Evolutionary conservation across 2,888 invertebrate genomes (phyloP), one percentile per base, ranked within the genome.

Genomic region (Herminia tarsipennalis): DNA sequence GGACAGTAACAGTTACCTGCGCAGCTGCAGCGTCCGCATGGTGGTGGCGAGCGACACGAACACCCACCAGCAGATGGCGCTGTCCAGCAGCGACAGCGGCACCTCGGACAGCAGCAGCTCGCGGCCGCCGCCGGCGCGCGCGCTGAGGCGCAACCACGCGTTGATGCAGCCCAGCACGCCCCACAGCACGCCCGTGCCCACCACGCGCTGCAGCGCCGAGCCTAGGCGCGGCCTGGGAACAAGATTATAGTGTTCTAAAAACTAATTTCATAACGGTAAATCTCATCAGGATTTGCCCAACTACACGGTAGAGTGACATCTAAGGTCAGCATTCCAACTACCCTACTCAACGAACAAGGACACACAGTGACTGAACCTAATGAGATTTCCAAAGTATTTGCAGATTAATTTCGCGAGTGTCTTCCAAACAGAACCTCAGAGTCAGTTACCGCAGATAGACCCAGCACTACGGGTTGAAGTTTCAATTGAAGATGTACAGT

Each of bases 61-160:
- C 66, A 98, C 97, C 98, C 98, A 98, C 97, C 98, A 98, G 77
- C 97, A 98, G 74, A 98, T 96, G 76, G 96, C 94, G 75, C 95
- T 93, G 86, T 97, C 98, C 17, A 97, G 87, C 22, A 98, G 93
- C 16, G 98, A 97, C 45, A 98, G 91, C 9, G 98, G 98, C 54
- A 98, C 95, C 55, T 95, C 95, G 0, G 97, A 96, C 38, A 98
- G 93, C 49, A 98, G 75, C 41, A 89, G 72, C 48, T 86, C 87
- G 10, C 86, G 72, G 57, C 82, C 85, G 38, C 83, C 80, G 56
- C 81, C 83, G 42, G 66, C 66, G 0, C 79, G 78, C 61, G 79
- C 80, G 65, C 83, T 88, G 59, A 97, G 94, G 29, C 97, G 93
- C 56, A 98, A 92, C 87, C 96, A 96, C 39, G 96, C 95, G 88